Conservation (phyloP, 1,140 invertebrate genomes). For the Bombus waltoni region DNA sequence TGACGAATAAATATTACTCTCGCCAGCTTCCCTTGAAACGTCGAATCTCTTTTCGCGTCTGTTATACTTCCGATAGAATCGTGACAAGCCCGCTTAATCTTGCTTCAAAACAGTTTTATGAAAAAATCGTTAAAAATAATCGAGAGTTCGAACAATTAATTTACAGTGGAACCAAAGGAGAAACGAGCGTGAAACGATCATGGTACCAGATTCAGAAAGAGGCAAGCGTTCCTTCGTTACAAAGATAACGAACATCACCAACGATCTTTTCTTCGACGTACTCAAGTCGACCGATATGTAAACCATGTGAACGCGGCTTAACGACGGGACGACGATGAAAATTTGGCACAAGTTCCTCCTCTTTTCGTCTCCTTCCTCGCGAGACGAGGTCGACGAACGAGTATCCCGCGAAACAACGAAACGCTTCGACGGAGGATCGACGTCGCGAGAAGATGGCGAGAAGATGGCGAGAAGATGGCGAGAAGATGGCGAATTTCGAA, state of each 20-base stretch:
- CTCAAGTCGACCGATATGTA: background rate
- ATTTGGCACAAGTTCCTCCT: constrained; percentile 61
- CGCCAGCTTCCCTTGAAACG: background rate
- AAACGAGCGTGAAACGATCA: too few relatives aligned
- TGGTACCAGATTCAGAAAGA: background rate
- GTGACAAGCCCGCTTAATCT: too few relatives aligned
- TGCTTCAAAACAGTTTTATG: too few relatives aligned
- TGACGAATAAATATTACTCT: background rate
- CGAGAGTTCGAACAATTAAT: too few relatives aligned
- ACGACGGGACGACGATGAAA: constrained; percentile 20
- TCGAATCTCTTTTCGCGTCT: background rate
- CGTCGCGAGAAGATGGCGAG: background rate
- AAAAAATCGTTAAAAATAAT: too few relatives aligned
- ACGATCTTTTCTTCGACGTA: background rate
- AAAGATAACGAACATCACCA: background rate
- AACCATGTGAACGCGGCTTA: background rate
- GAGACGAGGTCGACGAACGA: background rate
- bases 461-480: too few relatives aligned
- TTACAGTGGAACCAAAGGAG: too few relatives aligned
- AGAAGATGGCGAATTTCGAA: background rate
- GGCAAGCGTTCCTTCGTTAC: background rate
- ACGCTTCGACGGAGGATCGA: background rate
- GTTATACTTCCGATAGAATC: too few relatives aligned
- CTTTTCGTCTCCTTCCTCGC: background rate
- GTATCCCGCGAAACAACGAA: constrained; percentile 11